Evolutionary conservation across 2,113 vertebrate species (phyloP), one percentile per base, ranked within the genome.

Genomic region (Pachypanchax playfairii): DNA sequence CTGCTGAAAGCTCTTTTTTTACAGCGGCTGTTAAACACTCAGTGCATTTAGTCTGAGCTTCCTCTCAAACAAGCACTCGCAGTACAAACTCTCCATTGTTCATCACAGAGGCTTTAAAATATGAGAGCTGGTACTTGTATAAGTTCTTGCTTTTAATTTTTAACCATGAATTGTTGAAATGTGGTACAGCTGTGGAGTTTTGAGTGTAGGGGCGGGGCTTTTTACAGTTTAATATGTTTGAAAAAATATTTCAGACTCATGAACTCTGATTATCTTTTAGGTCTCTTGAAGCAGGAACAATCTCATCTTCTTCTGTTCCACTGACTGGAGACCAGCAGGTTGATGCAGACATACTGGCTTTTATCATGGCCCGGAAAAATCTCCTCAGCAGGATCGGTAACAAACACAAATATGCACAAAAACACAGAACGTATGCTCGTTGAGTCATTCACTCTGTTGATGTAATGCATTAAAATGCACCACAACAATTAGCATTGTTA

Each of bases 271-370:
- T 75, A 13, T 15, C 15, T 93, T 91, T 63, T 86, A 98, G 96
- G 55, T 47, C 29, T 24, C 54, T 88, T 12, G 65, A 71, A 36
- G 69, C 49, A 54, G 60, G 84, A 38, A 68, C 69, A 4, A 55
- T 87, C 10, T 78, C 91, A 10, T 60, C 93, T 55, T 78, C 88
- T 4, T 89, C 93, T 41, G 63, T 96, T 66, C 91, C 92, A 2
- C 88, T 96, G 77, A 98, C 95, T 17, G 96, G 96, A 87, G 94
- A 98, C 83, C 90, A 86, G 39, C 87, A 92, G 85, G 90, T 90
- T 0, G 96, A 98, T 77, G 91, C 92, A 3, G 94, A 97, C 81
- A 96, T 98, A 73, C 71, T 95, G 85, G 96, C 94, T 35, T 99
- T 99, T 85, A 77, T 96, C 77, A 94, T 88, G 79, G 96, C 96